phyloP scores from a whole-genome alignment of 92 coral and sea anemone species.

The Blastomussa wellsi region DNA sequence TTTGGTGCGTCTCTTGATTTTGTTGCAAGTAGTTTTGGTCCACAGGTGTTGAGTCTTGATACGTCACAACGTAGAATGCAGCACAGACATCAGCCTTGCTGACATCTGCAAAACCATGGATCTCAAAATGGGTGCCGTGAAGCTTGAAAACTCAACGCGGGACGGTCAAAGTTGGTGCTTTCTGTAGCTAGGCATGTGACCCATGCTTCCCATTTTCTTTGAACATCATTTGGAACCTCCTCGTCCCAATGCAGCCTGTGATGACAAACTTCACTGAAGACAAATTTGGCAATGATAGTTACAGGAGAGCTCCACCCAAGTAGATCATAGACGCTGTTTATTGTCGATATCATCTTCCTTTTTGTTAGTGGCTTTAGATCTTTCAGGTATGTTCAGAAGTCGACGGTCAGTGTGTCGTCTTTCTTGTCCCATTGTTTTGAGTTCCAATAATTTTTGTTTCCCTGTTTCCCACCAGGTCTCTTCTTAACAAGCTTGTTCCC shows the following conservation, averaged over 20 bases:
- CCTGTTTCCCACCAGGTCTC: slow-evolving; percentile 29
- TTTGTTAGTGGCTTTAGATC: slow-evolving; percentile 41
- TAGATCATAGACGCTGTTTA: slow-evolving; percentile 61
- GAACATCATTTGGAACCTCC: slow-evolving; percentile 50
- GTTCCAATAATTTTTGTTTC: slow-evolving; percentile 71
- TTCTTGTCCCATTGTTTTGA: slow-evolving; percentile 62
- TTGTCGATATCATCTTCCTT: slow-evolving; percentile 54
- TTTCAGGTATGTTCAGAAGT: slow-evolving; percentile 23
- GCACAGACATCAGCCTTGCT: slow-evolving; percentile 59
- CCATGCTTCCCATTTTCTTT: no score
- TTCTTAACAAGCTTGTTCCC: neutral
- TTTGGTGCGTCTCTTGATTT: slow-evolving; percentile 56
- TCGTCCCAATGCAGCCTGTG: slow-evolving; percentile 57
- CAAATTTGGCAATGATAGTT: slow-evolving; percentile 49
- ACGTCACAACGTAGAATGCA: slow-evolving; percentile 39
- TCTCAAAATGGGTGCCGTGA: slow-evolving; percentile 15
- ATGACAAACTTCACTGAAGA: slow-evolving; percentile 54
- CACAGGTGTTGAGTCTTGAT: slow-evolving; percentile 27
- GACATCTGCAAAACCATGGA: slow-evolving; percentile 65
- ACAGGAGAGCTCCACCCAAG: slow-evolving; percentile 61
- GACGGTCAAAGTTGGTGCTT: slow-evolving; percentile 31
- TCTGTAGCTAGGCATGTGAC: no score
- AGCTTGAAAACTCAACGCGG: slow-evolving; percentile 48
- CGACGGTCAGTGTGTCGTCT: slow-evolving; percentile 40
- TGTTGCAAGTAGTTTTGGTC: slow-evolving; percentile 54